These are phyloP conservation scores for Plotosus lineatus DNA, from an alignment of 2,113 vertebrate genomes.

Conservation along the genomic window DNA sequence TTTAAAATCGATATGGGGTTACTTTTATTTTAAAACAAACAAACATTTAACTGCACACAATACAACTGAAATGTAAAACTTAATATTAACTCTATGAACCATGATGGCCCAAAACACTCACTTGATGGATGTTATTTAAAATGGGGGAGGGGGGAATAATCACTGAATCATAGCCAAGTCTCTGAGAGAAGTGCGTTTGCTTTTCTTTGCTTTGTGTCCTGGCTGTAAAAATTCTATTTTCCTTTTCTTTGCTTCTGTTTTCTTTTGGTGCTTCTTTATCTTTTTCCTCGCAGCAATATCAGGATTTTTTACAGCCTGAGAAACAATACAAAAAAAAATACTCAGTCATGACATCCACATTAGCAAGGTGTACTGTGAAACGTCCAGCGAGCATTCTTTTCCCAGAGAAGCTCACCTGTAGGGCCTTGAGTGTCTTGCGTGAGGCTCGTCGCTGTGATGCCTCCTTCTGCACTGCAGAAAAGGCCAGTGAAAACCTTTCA, in stretches of 20 bases:
- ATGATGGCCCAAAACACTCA: neutral
- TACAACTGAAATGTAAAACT: neutral
- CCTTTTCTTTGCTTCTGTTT: slow-evolving; percentile 89
- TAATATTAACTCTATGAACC: neutral
- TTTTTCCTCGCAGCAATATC: slow-evolving; percentile 94
- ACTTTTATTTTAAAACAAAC: slow-evolving; percentile 54
- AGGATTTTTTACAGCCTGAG: slow-evolving; percentile 87
- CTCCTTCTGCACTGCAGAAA: slow-evolving; percentile 88
- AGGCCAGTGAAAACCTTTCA: slow-evolving; percentile 85
- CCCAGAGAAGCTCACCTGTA: slow-evolving; percentile 76
- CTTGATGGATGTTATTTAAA: too few species aligned
- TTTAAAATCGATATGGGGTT: neutral
- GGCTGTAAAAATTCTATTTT: slow-evolving; percentile 87
- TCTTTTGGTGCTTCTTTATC: slow-evolving; percentile 91
- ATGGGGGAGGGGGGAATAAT: slow-evolving; percentile 34
- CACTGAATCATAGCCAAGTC: slow-evolving; percentile 89
- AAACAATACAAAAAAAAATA: neutral
- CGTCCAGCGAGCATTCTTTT: neutral
- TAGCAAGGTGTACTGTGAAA: neutral
- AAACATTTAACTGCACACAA: slow-evolving; percentile 50
- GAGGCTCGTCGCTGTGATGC: slow-evolving; percentile 78
- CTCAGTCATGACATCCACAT: neutral
- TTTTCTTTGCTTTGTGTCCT: slow-evolving; percentile 86
- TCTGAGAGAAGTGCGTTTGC: slow-evolving; percentile 76
- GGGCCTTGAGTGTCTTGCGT: slow-evolving; percentile 84